Conservation (phyloP, 2,888 invertebrate genomes). For the Thecocarcelia acutangulata region DNA sequence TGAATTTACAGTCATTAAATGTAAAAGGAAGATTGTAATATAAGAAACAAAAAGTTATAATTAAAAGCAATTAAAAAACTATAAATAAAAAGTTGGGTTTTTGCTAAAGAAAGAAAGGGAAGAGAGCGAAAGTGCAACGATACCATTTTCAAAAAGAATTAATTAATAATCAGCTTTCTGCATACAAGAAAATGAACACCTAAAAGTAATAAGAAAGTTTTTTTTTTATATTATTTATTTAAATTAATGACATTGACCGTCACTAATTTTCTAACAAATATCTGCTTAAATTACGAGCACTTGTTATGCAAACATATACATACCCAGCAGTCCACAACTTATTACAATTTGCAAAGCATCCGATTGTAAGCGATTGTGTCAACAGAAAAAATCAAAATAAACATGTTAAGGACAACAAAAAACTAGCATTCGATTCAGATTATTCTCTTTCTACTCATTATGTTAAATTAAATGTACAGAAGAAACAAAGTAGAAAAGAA, state of each 20-base stretch:
- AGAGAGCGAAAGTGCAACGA: neutral
- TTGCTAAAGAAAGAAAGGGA: neutral
- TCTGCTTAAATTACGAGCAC: conserved; percentile 38
- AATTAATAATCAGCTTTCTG: no score
- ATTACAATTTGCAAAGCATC: conserved; percentile 4
- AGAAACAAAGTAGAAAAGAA: no score
- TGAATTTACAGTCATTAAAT: conserved; percentile 28
- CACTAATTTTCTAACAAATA: conserved; percentile 1
- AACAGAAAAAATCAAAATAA: no score
- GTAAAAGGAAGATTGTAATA: conserved; percentile 13
- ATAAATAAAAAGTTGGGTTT: conserved; percentile 22
- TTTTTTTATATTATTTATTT: conserved; percentile 1
- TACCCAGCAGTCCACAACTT: no score
- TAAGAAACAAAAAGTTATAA: conserved; percentile 9
- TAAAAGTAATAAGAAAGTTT: neutral
- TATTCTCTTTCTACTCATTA: no score
- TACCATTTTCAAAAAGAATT: neutral
- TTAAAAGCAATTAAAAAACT: conserved; percentile 1
- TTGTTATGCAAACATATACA: conserved; percentile 1
- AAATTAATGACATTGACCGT: conserved; percentile 43
- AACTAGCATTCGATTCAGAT: no score
- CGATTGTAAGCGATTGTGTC: no score
- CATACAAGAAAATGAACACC: neutral
- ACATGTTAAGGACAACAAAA: no score
- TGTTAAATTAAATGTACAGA: no score